Evolutionary conservation across 2,113 vertebrate species (phyloP).

Genomic region (Chaetorhynchus papuensis): DNA sequence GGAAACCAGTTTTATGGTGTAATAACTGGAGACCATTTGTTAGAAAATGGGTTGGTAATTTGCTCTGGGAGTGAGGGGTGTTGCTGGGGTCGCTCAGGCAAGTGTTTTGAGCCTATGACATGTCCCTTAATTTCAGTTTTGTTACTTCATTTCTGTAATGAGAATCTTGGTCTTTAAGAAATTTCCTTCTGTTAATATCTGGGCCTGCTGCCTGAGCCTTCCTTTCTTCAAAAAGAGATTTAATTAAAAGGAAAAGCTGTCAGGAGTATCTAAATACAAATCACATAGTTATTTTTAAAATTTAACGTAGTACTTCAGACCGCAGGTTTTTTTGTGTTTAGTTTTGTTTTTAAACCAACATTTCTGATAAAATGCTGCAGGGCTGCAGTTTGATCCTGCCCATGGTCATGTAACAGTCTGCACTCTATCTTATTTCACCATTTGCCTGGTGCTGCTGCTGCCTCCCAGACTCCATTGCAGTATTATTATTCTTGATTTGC

Average conservation of each 20-base stretch:
- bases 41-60: neutral
- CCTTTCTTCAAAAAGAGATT: neutral
- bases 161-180: neutral
- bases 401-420: neutral
- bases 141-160: neutral
- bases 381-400: neutral
- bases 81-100: neutral
- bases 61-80: neutral
- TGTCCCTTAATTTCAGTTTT: neutral
- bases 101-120: neutral
- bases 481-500: neutral
- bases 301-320: neutral
- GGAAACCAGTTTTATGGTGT: neutral
- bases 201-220: neutral
- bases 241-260: neutral
- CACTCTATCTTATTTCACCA: neutral
- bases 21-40: neutral
- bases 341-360: neutral
- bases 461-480: neutral
- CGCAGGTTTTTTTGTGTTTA: rapidly evolving
- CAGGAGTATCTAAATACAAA: neutral
- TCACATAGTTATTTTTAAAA: neutral
- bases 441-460: neutral
- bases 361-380: neutral
- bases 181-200: neutral